Evolutionary conservation across 2,888 invertebrate genomes (phyloP).

Genomic region (Aromia moschata): DNA sequence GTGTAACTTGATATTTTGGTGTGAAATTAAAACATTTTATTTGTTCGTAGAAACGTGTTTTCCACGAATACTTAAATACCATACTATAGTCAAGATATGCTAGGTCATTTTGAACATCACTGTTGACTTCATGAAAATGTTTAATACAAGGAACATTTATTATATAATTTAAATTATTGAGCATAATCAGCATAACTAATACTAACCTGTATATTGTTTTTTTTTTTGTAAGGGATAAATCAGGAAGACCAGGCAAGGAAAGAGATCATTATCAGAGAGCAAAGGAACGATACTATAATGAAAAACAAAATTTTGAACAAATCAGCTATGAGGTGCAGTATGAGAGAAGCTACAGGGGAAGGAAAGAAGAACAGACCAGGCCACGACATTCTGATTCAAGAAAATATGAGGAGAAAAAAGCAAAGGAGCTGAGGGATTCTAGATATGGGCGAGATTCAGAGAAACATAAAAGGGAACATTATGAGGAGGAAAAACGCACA

Average conservation of each 20-base stretch:
- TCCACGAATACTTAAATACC: too few relatives aligned
- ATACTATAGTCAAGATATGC: too few relatives aligned
- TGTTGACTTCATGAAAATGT: too few relatives aligned
- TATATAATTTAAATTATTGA: too few relatives aligned
- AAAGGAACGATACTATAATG: constrained; percentile 60
- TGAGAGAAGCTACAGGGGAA: constrained; percentile 49
- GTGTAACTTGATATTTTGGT: too few relatives aligned
- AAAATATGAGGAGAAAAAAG: constrained; percentile 56
- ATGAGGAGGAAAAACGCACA: constrained; percentile 62
- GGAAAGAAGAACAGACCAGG: constrained; percentile 51
- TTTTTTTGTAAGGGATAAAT: constrained; percentile 50
- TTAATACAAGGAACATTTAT: too few relatives aligned
- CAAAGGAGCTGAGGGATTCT: constrained; percentile 42
- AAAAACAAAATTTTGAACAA: constrained; percentile 57
- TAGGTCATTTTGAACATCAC: too few relatives aligned
- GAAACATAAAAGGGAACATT: constrained; percentile 54
- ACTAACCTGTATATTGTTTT: too few relatives aligned
- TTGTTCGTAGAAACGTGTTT: too few relatives aligned
- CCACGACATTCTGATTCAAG: constrained; percentile 52
- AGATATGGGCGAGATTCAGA: constrained; percentile 45
- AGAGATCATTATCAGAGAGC: constrained; percentile 60
- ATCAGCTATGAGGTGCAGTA: constrained; percentile 54
- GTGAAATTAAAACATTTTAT: too few relatives aligned
- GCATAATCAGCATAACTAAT: too few relatives aligned
- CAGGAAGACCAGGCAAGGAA: constrained; percentile 52